Evolutionary conservation across 2,797 vertebrate genomes (phyloP), one percentile per base, ranked within the genome.

Genomic region (Spatula clypeata): DNA sequence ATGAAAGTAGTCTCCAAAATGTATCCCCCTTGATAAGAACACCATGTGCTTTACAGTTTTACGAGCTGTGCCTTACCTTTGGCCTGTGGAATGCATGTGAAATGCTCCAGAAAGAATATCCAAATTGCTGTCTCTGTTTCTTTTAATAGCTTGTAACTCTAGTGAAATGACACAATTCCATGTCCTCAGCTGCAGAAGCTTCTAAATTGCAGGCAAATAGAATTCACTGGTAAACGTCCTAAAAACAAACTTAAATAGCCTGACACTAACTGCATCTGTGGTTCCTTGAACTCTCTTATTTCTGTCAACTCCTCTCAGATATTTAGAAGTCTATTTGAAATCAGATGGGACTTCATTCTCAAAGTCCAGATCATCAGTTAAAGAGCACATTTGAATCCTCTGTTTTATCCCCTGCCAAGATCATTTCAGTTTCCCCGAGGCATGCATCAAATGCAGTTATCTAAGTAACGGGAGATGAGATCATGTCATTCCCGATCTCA

Each of bases 321-420:
- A 96, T 90, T 94, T 93, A 92, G 92, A 94, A 97, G 96, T 96
- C 97, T 96, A 95, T 96, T 92, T 96, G 90, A 95, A 97, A 94
- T 96, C 96, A 97, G 85, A 91, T 83, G 96, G 91, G 95, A 94
- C 94, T 95, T 90, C 62, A 93, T 95, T 94, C 93, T 96, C 87
- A 79, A 95, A 96, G 93, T 96, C 95, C 94, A 96, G 93, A 96
- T 95, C 94, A 93, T 87, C 93, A 93, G 87, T 82, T 96, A 96
- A 96, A 96, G 96, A 93, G 89, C 79, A 95, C 94, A 95, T 94
- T 95, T 96, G 95, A 94, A 95, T 96, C 96, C 95, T 91, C 65
- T 90, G 91, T 94, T 94, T 96, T 90, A 96, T 97, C 91, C 82
- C 91, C 85, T 93, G 94, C 94, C 91, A 96, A 93, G 94, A 97